Percentiles rank a stretch among this genome's conserved stretches.
Evolutionary conservation across 2,113 vertebrate genomes (phyloP).

Genomic region (Apteryx mantelli): DNA sequence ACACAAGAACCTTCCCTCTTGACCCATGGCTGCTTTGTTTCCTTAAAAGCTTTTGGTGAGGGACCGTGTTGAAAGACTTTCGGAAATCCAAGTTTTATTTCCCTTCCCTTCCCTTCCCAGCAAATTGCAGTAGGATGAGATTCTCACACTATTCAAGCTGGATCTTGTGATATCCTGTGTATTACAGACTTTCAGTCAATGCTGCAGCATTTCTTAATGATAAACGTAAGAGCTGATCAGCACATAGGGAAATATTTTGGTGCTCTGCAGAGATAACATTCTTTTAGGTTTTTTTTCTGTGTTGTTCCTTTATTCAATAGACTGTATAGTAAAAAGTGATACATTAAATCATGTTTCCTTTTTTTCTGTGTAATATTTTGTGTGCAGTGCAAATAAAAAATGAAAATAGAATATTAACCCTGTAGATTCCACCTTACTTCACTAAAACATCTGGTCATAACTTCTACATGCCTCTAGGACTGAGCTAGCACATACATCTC

Average conservation of each 20-base stretch:
- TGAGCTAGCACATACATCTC: neutral
- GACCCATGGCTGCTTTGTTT: neutral
- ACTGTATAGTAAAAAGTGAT: neutral
- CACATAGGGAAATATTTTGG: neutral
- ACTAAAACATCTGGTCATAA: neutral
- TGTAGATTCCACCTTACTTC: neutral
- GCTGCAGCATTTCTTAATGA: neutral
- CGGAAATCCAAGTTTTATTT: neutral
- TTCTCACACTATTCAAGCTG: neutral
- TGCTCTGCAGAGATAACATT: neutral
- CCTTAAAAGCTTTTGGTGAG: conserved; percentile 21
- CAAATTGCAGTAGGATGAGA: neutral
- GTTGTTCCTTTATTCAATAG: neutral
- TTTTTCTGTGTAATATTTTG: neutral
- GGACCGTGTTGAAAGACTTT: neutral
- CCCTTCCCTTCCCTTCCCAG: neutral
- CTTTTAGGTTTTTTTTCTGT: neutral
- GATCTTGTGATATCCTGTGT: neutral
- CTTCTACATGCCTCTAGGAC: neutral
- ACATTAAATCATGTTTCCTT: neutral
- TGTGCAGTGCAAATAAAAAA: neutral
- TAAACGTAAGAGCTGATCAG: neutral
- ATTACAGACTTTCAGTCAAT: neutral
- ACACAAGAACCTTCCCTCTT: neutral
- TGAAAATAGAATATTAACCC: neutral